These are phyloP conservation scores for Cryptophagus acutangulus DNA, from an alignment of 2,888 invertebrate species.

Conservation along the genomic window DNA sequence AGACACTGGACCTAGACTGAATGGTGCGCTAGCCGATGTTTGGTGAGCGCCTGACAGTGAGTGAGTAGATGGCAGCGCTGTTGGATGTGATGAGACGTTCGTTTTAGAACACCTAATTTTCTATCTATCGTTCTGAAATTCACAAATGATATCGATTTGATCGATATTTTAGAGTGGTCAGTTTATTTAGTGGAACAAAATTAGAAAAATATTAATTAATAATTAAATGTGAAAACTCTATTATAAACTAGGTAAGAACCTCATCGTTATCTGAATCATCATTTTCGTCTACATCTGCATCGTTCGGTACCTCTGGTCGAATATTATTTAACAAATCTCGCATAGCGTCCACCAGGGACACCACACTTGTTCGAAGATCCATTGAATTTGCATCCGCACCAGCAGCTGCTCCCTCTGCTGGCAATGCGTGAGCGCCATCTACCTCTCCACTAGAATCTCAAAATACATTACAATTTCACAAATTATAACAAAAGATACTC, in stretches of 20 bases:
- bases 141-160: not conserved
- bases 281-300: constrained; percentile 50
- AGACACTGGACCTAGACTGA: too few species aligned
- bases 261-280: constrained; percentile 52
- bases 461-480: constrained; percentile 3
- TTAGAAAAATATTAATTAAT: constrained; percentile 20
- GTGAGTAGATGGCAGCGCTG: too few species aligned
- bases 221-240: constrained; percentile 18
- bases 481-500: constrained; percentile 16
- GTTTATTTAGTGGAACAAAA: not conserved
- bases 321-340: constrained; percentile 65
- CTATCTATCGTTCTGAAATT: too few species aligned
- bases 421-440: constrained; percentile 43
- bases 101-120: too few species aligned
- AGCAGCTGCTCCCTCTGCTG: constrained; percentile 40
- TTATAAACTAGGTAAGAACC: constrained; percentile 11
- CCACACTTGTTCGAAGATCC: constrained; percentile 60
- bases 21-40: too few species aligned
- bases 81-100: too few species aligned
- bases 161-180: not conserved
- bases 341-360: constrained; percentile 66
- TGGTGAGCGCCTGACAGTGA: too few species aligned
- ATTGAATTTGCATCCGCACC: constrained; percentile 36
- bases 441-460: constrained; percentile 31
- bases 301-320: constrained; percentile 55